Base-by-base conservation (phyloP, 2,888 invertebrate genomes). In the Kryphioiulus occultus region DNA sequence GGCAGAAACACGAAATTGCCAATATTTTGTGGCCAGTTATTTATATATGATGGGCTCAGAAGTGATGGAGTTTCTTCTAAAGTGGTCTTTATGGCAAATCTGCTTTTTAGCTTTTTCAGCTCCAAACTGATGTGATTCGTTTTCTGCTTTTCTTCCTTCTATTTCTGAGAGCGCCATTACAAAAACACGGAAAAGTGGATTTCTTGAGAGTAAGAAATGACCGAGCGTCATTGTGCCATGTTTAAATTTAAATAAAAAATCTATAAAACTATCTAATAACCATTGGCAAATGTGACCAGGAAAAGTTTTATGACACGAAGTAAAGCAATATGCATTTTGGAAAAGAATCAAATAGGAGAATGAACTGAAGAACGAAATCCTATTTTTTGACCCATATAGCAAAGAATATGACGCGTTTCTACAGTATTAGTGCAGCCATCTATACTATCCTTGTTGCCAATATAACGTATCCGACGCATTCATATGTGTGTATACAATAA, bases 1-100 rank as follows among this genome's bases (percentile, higher is more conserved):
- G 78, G 78, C 78, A 78, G 30, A 30, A 17, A 32, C 78, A 32
- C 78, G 78, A 78, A 78, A 78, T 78, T 78, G 78, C 78, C 78
- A 78, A 78, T 78, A 78, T 78, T 78, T 78, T 78, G 78, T 78
- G 78, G 78, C 78, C 78, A 78, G 78, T 78, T 78, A 78, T 78
- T 78, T 78, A 78, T 78, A 78, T 78, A 78, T 78, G 78, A 78
- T 78, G 78, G 78, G 78, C 78, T 78, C 78, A 30, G 30, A 78
- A 78, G 78, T 78, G 78, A 78, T 78, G 78, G 78, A 32, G 78
- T 78, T 78, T 78, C 78, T 78, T 78, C 78, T 32, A 26, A 78
- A 78, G 78, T 78, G 78, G 78, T 30, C 78, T 78, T 78, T 78
- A 78, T 78, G 30, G 78, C 78, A 78, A 78, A 78, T 78, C 78